Evolutionary conservation across 2,888 invertebrate genomes (phyloP), one percentile per base, ranked within the genome.

Genomic region (Macrophya annulata): DNA sequence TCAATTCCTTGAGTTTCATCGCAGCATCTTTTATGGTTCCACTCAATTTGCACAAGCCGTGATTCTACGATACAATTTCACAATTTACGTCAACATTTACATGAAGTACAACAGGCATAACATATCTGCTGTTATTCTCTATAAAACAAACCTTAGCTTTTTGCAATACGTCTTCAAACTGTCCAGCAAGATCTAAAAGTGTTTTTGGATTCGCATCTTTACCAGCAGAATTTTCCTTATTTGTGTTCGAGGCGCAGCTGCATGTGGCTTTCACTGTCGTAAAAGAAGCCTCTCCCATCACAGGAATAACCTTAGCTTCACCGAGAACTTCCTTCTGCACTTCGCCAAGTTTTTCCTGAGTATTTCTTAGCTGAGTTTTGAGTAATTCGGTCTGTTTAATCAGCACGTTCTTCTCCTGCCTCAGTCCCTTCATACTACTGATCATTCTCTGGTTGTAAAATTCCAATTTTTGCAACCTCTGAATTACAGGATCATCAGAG

Each of bases 1-100:
- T 85, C 65, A 88, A 45, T 43, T 88, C 59, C 76, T 86, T 85
- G 12, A 88, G 62, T 43, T 85, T 86, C 17, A 12, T 25, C 15
- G 86, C 86, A 37, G 87, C 86, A 37, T 86, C 84, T 43, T 87
- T 77, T 1, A 89, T 86, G 25, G 88, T 87, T 71, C 86, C 85
- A 8, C 87, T 84, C 15, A 90, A 79, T 59, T 87, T 81, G 37
- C 62, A 21, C 37, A 89, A 68, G 5, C 87, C 86, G 21, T 86
- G 86, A 72, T 85, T 84, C 89, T 89, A 81, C 17, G 84, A 15
- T 31, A 68, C 4, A 83, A 74, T 25, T 25, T 59, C 43, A 51
- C n/a, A 12, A 25, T 40, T 72, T 51, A 48, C 25, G 21, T 12
- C 48, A 76, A 15, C 2, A 43, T 17, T 68, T 6, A 25, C 4